These are phyloP conservation scores for Neotoma lepida DNA, from an alignment of 2,113 vertebrate species.

Conservation along the genomic window DNA sequence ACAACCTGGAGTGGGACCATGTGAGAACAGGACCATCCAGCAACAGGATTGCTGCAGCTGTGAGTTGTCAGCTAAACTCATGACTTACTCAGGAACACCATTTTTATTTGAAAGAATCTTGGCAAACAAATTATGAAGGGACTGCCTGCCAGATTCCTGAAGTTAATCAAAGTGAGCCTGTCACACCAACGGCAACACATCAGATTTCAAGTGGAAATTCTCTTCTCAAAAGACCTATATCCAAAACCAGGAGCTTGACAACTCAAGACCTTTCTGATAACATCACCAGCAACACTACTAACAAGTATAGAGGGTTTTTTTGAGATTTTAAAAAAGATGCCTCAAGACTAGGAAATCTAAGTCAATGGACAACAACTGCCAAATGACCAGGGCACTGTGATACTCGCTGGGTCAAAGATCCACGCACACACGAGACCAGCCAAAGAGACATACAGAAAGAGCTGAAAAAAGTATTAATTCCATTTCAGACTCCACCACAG, in stretches of 20 bases:
- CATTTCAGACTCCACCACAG: background rate
- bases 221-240: background rate
- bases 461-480: background rate
- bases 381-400: background rate
- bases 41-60: too few species aligned
- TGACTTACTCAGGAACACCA: background rate
- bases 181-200: background rate
- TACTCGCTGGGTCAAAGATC: background rate
- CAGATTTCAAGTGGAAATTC: background rate
- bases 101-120: background rate
- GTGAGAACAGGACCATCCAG: background rate
- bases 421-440: background rate
- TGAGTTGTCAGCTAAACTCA: background rate
- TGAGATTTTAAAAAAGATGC: background rate
- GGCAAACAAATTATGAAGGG: background rate
- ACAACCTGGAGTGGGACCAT: too few species aligned
- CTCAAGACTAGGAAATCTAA: background rate
- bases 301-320: background rate
- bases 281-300: background rate
- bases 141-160: too few species aligned
- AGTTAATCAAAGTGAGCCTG: background rate
- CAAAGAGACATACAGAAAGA: background rate
- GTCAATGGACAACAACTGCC: background rate
- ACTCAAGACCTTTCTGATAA: background rate
- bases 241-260: background rate